Conservation (phyloP, 1,140 invertebrate genomes). For the Drosophila chauvacae region DNA sequence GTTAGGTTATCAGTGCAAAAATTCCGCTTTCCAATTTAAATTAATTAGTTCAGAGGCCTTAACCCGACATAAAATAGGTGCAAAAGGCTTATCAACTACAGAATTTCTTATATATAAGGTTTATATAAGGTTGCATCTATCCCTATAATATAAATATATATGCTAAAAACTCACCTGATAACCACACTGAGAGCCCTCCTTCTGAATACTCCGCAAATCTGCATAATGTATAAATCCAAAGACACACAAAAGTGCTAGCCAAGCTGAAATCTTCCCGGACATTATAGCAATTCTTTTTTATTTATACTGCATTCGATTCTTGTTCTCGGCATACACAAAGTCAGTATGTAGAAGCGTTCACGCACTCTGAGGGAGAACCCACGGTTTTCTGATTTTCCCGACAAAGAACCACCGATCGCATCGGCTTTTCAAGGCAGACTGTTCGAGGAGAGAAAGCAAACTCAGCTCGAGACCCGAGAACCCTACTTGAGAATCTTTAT, state of each 20-base stretch:
- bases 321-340: conserved; percentile 8
- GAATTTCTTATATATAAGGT: not conserved
- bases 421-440: conserved; percentile 31
- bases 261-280: conserved; percentile 23
- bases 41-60: not conserved
- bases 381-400: not conserved
- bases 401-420: conserved; percentile 25
- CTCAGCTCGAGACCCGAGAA: conserved; percentile 50
- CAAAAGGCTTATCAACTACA: not conserved
- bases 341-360: not conserved
- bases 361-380: not conserved
- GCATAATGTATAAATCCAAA: conserved; percentile 30
- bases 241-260: conserved; percentile 36
- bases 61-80: not conserved
- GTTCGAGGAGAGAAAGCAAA: conserved; percentile 24
- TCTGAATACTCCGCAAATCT: conserved; percentile 39
- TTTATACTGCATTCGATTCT: conserved; percentile 28
- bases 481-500: conserved; percentile 42
- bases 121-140: conserved; percentile 1
- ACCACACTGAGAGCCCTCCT: conserved; percentile 52
- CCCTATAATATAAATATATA: not conserved
- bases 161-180: conserved; percentile 50
- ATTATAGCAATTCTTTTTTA: conserved; percentile 11
- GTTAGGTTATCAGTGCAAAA: not conserved
- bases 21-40: not conserved